phyloP scores from a whole-genome alignment of 2,797 vertebrate species.

The Tangara arthus region DNA sequence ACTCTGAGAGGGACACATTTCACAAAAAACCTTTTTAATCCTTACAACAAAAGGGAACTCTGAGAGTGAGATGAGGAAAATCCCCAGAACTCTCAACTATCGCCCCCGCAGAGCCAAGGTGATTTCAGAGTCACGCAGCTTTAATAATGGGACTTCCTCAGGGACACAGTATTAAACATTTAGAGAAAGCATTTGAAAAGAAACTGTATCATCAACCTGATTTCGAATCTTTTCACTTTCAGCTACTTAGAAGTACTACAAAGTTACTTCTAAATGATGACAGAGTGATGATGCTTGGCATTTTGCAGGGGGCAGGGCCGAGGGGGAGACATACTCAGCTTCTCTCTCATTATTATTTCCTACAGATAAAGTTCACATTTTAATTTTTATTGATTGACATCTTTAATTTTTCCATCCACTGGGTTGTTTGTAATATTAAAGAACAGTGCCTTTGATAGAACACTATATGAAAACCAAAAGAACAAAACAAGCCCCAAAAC shows the following conservation, averaged over 20 bases:
- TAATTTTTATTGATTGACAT: not conserved
- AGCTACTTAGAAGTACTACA: not conserved
- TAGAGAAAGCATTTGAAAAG: slow-evolving; percentile 10
- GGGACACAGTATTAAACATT: not conserved
- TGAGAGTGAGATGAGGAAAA: not conserved
- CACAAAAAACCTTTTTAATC: not conserved
- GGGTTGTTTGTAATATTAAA: not conserved
- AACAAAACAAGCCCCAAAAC: not conserved
- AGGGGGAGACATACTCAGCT: not conserved
- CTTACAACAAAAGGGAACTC: not conserved
- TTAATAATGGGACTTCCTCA: slow-evolving; percentile 12
- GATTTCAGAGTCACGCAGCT: slow-evolving; percentile 29
- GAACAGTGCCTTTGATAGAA: not conserved
- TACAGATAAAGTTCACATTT: not conserved
- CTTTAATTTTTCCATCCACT: slow-evolving; percentile 1
- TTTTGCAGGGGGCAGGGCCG: not conserved
- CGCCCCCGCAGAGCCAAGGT: not conserved
- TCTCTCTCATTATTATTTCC: not conserved
- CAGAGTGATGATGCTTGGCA: not conserved
- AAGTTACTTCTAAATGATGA: not conserved
- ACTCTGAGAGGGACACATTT: not conserved
- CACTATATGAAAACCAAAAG: not conserved
- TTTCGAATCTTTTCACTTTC: slow-evolving; percentile 37
- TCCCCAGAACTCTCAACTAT: slow-evolving; percentile 8
- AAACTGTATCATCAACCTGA: slow-evolving; percentile 16